Evolutionary conservation across 2,888 invertebrate species (phyloP).

Genomic region (Gastrophysa polygoni): DNA sequence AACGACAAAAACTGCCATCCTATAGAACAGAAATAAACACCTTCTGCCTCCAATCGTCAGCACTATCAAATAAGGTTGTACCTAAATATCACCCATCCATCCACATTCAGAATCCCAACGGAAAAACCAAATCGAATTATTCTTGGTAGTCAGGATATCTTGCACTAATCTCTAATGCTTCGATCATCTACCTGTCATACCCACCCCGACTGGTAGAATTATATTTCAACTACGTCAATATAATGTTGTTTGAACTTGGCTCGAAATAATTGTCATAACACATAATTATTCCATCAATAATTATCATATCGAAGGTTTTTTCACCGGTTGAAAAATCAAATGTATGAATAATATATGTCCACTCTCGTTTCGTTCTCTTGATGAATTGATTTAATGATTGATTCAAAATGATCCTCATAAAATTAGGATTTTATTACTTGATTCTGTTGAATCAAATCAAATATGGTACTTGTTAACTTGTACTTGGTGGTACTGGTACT

Average conservation of each 20-base stretch:
- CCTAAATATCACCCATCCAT: not conserved
- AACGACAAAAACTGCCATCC: not conserved
- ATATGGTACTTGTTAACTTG: too few relatives aligned
- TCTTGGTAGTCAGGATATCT: not conserved
- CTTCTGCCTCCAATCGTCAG: not conserved
- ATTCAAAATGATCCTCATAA: too few relatives aligned
- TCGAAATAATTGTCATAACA: not conserved
- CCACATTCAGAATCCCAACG: not conserved
- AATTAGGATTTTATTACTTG: too few relatives aligned
- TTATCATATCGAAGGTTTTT: not conserved
- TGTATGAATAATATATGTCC: not conserved
- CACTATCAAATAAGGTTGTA: not conserved
- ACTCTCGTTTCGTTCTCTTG: not conserved
- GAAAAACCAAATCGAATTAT: conserved; percentile 19
- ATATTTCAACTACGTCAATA: not conserved
- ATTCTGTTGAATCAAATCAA: too few relatives aligned
- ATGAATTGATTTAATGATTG: not conserved
- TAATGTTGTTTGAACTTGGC: not conserved
- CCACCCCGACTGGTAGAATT: not conserved
- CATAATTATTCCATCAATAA: not conserved
- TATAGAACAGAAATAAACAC: conserved; percentile 7
- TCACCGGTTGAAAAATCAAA: not conserved
- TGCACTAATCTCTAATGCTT: not conserved
- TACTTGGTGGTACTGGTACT: too few relatives aligned
- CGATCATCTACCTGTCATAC: not conserved